Base-by-base conservation (phyloP, 2,888 invertebrate species). In the Stenotaenia linearis region DNA sequence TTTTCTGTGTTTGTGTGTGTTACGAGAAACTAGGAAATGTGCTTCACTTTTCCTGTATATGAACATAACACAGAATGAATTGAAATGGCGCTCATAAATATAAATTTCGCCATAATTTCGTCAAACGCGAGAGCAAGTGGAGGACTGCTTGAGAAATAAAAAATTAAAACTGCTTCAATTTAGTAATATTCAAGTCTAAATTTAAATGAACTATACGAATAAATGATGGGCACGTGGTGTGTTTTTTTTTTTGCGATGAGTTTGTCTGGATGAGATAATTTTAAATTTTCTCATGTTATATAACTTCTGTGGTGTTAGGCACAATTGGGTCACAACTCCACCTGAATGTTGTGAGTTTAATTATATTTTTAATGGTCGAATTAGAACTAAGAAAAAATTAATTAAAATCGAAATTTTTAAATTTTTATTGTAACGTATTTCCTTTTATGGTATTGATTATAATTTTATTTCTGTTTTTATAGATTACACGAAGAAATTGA, bases 401-500 rank as follows among this genome's bases (percentile, higher is more conserved):
- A 32, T 32, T 6, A 32, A 32, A 32, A 32, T 30, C 15, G 12
- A 15, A 0, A 18, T n/a, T 30, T 4, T 30, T 30, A 78, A 23
- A 79, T 6, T n/a, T 75, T 23, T 40, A 40, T 79, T 81, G 40
- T 61, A 28, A 56, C 25, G 18, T 6, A 40, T 7, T n/a, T n/a
- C 3, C 6, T 61, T 61, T 61, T 25, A 10, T 61, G 5, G 9
- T 61, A 25, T 15, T 23, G 3, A 23, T 9, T 56, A 21, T 56
- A 21, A 21, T 25, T 75, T 75, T 25, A 28, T 7, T 32, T 77
- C 12, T 78, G 45, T 80, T 80, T 61, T 82, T 81, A 18, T 88
- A 96, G 96, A 83, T 89, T 99, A 81, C 97, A 98, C 87, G 93
- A 98, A 87, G 98, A 99, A 89, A 97, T 99, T 83, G 93, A 95